Conservation (phyloP, 2,797 vertebrate species). For the Tauraco hartlaubi region DNA sequence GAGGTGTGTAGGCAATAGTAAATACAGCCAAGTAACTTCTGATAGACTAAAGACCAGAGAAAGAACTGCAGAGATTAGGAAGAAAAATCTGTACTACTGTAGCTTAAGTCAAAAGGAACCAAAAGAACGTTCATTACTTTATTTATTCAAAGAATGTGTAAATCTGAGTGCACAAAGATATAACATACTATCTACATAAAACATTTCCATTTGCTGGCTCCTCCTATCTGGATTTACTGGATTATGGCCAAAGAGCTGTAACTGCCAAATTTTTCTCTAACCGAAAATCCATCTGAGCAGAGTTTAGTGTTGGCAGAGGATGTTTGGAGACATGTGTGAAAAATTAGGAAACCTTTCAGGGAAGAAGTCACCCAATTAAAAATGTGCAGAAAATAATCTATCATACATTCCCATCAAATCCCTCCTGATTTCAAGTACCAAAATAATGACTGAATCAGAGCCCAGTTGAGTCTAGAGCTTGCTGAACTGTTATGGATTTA, state of each 20-base stretch:
- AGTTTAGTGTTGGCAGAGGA: constrained; percentile 64
- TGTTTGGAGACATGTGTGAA: constrained; percentile 64
- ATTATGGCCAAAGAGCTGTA: constrained; percentile 20
- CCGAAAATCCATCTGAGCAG: constrained; percentile 69
- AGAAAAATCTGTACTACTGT: background rate
- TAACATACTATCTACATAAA: background rate
- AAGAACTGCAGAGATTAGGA: background rate
- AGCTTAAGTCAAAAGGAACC: background rate
- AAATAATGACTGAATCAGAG: constrained; percentile 50
- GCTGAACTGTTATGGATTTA: constrained; percentile 38
- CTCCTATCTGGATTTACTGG: constrained; percentile 48
- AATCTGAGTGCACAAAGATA: background rate
- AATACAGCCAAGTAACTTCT: background rate
- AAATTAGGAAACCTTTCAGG: constrained; percentile 63
- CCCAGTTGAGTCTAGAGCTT: constrained; percentile 17
- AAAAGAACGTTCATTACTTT: background rate
- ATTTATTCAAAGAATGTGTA: background rate
- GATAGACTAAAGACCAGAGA: background rate
- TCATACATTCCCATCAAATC: constrained; percentile 52
- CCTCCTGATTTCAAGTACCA: constrained; percentile 56
- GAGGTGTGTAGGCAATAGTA: background rate
- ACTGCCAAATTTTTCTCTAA: constrained; percentile 57
- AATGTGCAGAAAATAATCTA: constrained; percentile 52
- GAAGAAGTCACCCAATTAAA: constrained; percentile 62
- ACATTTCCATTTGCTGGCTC: constrained; percentile 25